Evolutionary conservation across 2,797 vertebrate genomes (phyloP), one percentile per base, ranked within the genome.

Genomic region (Eurystomus glaucurus): DNA sequence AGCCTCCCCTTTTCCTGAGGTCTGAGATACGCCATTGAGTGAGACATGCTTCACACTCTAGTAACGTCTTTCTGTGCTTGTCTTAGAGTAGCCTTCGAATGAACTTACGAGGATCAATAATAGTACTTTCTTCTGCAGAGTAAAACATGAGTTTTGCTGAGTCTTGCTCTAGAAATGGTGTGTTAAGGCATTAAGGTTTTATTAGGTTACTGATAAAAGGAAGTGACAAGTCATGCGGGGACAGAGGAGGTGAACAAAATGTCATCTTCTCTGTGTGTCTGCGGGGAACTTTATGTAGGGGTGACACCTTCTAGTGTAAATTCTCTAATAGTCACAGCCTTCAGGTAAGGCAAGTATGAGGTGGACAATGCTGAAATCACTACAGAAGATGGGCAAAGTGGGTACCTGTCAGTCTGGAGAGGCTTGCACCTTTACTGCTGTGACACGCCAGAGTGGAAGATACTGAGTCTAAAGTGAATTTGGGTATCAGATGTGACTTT

Each of bases 91-190:
- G n/a, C 50, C 35, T 13, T 26, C 37, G 19, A 13, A 21, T 18
- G 35, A 57, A 39, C 11, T 45, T 12, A 23, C 0, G 6, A 75
- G n/a, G 55, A 39, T 43, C 0, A 1, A 21, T 37, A 39, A 21
- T 37, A 39, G 8, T 37, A 20, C 35, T 45, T 50, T 35, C 21
- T 62, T 75, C 69, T 81, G 43, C 57, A 45, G 77, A 33, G 19
- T 69, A 55, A 64, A 26, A 51, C 81, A 51, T 33, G 14, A 52
- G 16, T 33, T 31, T 68, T 85, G 48, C 61, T 8, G 55, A 33
- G 35, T 81, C 55, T 64, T 39, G 50, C n/a, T 57, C 20, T 57
- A 76, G 57, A 58, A 39, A 22, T 26, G 43, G 62, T 37, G 23
- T 39, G 62, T 50, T 76, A 55, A 29, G 35, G 19, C 62, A 69